These are phyloP conservation scores for Musca domestica DNA, from an alignment of 1,140 invertebrate species.

Conservation along the genomic window DNA sequence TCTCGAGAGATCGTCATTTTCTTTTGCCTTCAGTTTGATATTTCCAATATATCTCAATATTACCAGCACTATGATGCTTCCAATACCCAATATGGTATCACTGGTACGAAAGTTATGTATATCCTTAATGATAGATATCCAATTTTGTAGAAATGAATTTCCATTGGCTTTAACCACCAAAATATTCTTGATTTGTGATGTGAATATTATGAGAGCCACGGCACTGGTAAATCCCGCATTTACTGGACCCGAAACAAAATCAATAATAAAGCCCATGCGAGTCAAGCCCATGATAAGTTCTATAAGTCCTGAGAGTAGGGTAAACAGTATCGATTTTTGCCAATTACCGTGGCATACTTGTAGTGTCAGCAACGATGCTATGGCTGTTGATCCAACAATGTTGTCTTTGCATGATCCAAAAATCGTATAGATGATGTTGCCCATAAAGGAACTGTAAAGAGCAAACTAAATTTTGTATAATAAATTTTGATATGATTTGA, in stretches of 20 bases:
- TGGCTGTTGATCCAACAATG: slow-evolving; percentile 80
- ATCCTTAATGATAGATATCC: slow-evolving; percentile 63
- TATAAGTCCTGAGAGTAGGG: slow-evolving; percentile 73
- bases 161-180: slow-evolving; percentile 72
- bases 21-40: slow-evolving; percentile 57
- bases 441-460: slow-evolving; percentile 84
- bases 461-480: slow-evolving; percentile 61
- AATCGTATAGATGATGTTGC: slow-evolving; percentile 83
- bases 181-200: slow-evolving; percentile 81
- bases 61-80: slow-evolving; percentile 67
- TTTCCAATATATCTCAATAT: slow-evolving; percentile 64
- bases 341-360: slow-evolving; percentile 67
- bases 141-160: slow-evolving; percentile 67
- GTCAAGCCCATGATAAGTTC: slow-evolving; percentile 80
- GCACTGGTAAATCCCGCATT: slow-evolving; percentile 89
- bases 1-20: slow-evolving; percentile 55
- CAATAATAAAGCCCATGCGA: slow-evolving; percentile 83
- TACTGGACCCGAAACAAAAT: slow-evolving; percentile 88
- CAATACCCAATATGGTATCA: slow-evolving; percentile 66
- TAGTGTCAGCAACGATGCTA: slow-evolving; percentile 74
- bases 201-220: slow-evolving; percentile 83
- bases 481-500: slow-evolving; percentile 30
- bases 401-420: slow-evolving; percentile 86
- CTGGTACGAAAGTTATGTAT: slow-evolving; percentile 61
- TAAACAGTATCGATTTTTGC: slow-evolving; percentile 74